Evolutionary conservation across 2,797 vertebrate genomes (phyloP).

Genomic region (Arctocebus calabarensis): DNA sequence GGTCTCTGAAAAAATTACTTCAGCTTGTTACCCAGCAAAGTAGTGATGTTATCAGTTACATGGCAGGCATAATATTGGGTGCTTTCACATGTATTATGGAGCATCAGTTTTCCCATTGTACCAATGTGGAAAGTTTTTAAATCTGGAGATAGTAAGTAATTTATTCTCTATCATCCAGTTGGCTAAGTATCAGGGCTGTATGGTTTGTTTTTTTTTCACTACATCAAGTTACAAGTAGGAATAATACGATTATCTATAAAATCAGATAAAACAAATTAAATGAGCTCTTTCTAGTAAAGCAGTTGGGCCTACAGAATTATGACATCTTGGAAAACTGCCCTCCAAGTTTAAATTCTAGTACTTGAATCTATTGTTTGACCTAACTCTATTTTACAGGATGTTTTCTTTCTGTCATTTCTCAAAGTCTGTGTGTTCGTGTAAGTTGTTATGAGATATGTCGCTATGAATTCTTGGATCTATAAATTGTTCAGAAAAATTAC

Average conservation of each 20-base stretch:
- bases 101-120: neutral
- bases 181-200: neutral
- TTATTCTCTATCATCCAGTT: neutral
- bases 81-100: neutral
- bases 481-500: neutral
- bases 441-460: neutral
- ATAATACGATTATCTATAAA: slow-evolving; percentile 1
- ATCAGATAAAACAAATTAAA: slow-evolving; percentile 18
- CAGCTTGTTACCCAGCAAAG: neutral
- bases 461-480: neutral
- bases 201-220: neutral
- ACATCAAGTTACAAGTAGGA: neutral
- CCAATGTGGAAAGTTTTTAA: neutral
- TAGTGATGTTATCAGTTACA: neutral
- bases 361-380: neutral
- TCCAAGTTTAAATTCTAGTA: neutral
- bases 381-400: neutral
- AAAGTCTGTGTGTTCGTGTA: neutral
- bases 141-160: neutral
- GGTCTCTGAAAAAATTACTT: neutral
- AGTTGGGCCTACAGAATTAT: neutral
- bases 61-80: neutral
- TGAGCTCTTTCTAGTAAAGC: neutral
- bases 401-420: neutral
- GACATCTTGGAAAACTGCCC: neutral